Conservation (phyloP, 2,888 invertebrate genomes). For the Harmothoe impar region DNA sequence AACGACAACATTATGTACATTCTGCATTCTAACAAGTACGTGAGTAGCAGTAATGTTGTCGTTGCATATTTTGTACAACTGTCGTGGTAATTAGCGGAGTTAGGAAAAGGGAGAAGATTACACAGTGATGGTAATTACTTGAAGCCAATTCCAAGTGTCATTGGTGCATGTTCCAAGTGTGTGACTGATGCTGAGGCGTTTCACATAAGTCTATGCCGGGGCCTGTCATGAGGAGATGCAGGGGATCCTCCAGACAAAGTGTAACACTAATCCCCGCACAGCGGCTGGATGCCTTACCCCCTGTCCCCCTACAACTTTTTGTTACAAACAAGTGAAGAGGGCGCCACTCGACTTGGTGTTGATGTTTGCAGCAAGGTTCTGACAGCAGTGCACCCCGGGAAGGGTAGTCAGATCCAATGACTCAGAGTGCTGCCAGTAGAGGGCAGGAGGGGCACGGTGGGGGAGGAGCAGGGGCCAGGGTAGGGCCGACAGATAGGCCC, state of each 20-base stretch:
- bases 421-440: background rate
- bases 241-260: background rate
- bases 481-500: constrained; percentile 29
- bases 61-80: no score
- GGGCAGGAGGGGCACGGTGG: background rate
- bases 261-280: background rate
- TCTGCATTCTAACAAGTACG: no score
- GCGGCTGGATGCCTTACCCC: background rate
- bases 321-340: background rate
- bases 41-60: no score
- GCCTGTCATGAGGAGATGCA: no score
- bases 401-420: background rate
- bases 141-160: no score
- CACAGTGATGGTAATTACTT: no score
- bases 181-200: no score
- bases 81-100: no score
- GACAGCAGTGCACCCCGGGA: background rate
- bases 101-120: no score
- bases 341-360: constrained; percentile 25
- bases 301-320: background rate
- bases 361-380: background rate
- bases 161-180: no score
- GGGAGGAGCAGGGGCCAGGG: constrained; percentile 8
- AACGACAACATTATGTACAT: no score
- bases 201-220: no score